Evolutionary conservation across 1,140 invertebrate species (phyloP).

Genomic region (Pogonus chalceus): DNA sequence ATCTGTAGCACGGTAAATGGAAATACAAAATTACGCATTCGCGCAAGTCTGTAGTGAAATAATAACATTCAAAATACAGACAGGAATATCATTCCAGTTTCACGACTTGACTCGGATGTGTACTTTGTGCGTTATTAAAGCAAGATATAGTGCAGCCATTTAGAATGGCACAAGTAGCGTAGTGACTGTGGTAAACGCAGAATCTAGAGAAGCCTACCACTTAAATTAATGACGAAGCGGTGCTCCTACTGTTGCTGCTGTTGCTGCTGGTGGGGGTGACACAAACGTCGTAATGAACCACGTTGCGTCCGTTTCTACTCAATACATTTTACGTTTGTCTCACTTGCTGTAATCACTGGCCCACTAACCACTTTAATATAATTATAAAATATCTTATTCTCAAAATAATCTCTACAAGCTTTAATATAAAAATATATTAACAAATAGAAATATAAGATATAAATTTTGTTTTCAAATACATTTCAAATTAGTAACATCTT

Average conservation of each 20-base stretch:
- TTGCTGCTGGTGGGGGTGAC: too few relatives aligned
- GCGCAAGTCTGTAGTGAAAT: neutral
- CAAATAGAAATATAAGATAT: neutral
- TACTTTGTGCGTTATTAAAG: constrained; percentile 3
- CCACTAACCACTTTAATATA: neutral
- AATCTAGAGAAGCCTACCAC: neutral
- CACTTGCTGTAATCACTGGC: neutral
- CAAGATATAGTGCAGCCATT: constrained; percentile 5
- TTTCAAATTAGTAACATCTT: too few relatives aligned
- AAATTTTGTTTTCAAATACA: too few relatives aligned
- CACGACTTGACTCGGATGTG: neutral
- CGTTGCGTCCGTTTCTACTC: neutral
- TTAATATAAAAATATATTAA: neutral
- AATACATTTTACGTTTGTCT: neutral
- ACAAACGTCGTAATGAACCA: neutral
- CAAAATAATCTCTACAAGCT: neutral
- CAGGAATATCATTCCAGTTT: constrained; percentile 2
- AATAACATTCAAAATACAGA: constrained; percentile 1
- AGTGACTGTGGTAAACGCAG: neutral
- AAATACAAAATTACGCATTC: constrained; percentile 4
- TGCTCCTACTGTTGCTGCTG: too few relatives aligned
- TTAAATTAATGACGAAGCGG: constrained; percentile 1
- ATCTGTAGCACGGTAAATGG: constrained; percentile 5
- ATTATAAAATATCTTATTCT: neutral
- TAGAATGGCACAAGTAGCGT: neutral